Evolutionary conservation across 64 coral and sea anemone species (phyloP).

Genomic region (Dendrophyllia cribrosa): DNA sequence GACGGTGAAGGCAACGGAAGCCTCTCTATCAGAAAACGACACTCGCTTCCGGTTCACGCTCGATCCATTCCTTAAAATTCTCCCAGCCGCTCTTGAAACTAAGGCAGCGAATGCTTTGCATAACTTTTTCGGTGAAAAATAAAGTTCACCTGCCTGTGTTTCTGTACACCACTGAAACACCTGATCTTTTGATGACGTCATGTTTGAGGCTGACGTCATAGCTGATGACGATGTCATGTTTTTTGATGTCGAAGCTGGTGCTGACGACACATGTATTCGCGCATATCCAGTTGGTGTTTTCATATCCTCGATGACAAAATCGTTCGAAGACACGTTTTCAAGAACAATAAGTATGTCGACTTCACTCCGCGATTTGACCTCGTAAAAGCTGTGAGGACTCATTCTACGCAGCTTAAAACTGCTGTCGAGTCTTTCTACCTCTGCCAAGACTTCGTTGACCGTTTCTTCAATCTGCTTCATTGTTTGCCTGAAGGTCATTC

Average conservation of each 20-base stretch:
- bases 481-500: slow-evolving; percentile 60
- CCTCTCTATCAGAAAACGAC: slow-evolving; percentile 53
- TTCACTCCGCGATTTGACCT: slow-evolving; percentile 74
- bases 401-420: slow-evolving; percentile 61
- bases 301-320: slow-evolving; percentile 66
- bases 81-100: slow-evolving; percentile 35
- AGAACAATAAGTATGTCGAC: slow-evolving; percentile 82
- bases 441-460: slow-evolving; percentile 72
- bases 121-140: slow-evolving; percentile 60
- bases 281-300: slow-evolving; percentile 73
- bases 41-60: slow-evolving; percentile 40
- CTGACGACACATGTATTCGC: slow-evolving; percentile 29
- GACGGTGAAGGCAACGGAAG: slow-evolving; percentile 35
- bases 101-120: slow-evolving; percentile 48
- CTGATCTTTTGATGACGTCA: neutral
- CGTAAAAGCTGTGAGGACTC: slow-evolving; percentile 72
- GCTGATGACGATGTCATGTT: neutral
- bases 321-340: slow-evolving; percentile 35
- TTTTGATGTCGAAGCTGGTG: neutral
- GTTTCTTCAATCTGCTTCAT: slow-evolving; percentile 85
- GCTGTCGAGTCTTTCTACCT: slow-evolving; percentile 41
- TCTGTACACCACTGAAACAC: slow-evolving; percentile 22
- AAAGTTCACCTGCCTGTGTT: slow-evolving; percentile 8
- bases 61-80: slow-evolving; percentile 43
- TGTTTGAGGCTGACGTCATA: neutral